Evolutionary conservation across 2,113 vertebrate genomes (phyloP).

Genomic region (Psophia crepitans): DNA sequence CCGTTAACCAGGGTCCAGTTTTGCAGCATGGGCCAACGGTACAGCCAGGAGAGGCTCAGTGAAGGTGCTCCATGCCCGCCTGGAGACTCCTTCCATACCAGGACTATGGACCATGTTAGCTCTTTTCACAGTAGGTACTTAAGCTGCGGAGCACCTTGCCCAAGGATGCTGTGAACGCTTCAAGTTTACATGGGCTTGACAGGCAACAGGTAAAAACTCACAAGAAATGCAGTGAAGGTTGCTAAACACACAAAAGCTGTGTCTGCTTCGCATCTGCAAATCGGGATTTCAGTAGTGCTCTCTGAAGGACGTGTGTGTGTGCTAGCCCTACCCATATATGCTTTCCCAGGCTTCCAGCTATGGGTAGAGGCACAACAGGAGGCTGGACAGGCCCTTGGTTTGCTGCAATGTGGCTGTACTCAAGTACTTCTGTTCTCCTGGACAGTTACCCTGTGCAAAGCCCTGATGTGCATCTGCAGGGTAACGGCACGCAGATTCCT

Average conservation of each 20-base stretch:
- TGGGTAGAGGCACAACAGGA: background rate
- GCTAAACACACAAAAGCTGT: too few relatives aligned
- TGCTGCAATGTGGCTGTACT: background rate
- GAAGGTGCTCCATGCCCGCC: background rate
- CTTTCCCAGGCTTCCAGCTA: background rate
- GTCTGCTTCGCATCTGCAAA: background rate
- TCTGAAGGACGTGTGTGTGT: background rate
- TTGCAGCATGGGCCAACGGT: fast-evolving
- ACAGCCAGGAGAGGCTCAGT: background rate
- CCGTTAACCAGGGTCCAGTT: background rate
- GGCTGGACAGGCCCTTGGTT: background rate
- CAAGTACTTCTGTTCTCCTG: too few relatives aligned
- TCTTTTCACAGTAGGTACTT: background rate
- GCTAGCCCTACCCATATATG: too few relatives aligned
- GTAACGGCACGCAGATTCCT: background rate
- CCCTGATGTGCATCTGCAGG: background rate
- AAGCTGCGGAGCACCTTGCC: background rate
- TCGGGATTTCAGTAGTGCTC: too few relatives aligned
- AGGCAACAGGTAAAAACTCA: background rate
- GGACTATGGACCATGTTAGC: background rate
- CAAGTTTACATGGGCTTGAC: fast-evolving
- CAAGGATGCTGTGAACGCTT: background rate
- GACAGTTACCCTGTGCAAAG: background rate
- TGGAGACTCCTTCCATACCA: background rate
- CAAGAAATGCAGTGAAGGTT: too few relatives aligned